Evolutionary conservation across 2,888 invertebrate genomes (phyloP).

Genomic region (Dicranocentrus wangi): DNA sequence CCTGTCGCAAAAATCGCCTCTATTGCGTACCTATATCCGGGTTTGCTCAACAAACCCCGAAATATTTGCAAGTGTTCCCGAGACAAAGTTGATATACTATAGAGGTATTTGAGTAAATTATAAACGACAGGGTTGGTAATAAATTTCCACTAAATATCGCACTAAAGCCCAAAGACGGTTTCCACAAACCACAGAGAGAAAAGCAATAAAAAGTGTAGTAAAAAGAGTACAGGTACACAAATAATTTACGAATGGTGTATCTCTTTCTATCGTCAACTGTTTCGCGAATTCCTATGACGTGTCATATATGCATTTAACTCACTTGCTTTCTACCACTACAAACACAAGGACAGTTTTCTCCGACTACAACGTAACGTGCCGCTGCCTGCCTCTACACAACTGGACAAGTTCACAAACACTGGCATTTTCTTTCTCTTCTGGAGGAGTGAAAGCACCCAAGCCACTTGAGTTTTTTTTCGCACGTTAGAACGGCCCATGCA

Average conservation of each 20-base stretch:
- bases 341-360: background rate
- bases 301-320: background rate
- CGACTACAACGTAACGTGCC: background rate
- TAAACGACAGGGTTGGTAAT: too few relatives aligned
- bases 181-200: too few relatives aligned
- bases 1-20: too few relatives aligned
- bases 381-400: conserved; percentile 9
- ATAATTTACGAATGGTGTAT: background rate
- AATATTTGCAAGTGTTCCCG: too few relatives aligned
- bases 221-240: conserved; percentile 8
- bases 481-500: background rate
- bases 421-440: conserved; percentile 21
- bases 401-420: conserved; percentile 45
- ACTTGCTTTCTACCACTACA: too few relatives aligned
- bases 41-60: too few relatives aligned
- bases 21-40: too few relatives aligned
- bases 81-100: too few relatives aligned
- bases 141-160: too few relatives aligned
- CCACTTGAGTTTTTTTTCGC: conserved; percentile 10
- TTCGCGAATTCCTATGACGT: background rate
- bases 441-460: conserved; percentile 20
- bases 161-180: too few relatives aligned
- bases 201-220: too few relatives aligned
- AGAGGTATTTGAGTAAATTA: too few relatives aligned
- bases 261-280: background rate